Evolutionary conservation across 2,797 vertebrate species (phyloP).

Genomic region (Squalus acanthias): DNA sequence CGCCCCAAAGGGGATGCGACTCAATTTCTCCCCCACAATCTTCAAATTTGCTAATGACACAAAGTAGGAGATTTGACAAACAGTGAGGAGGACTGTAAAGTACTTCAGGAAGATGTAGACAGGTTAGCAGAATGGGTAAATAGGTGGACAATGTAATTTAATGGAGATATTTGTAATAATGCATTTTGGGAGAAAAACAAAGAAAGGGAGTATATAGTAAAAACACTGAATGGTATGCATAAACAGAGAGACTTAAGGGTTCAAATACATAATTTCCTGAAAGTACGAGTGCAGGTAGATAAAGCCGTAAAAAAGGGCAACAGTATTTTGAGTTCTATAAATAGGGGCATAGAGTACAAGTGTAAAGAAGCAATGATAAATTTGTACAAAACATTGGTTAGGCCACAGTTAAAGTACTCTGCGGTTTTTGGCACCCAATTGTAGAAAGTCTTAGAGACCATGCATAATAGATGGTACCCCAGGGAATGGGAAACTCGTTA

Average conservation of each 20-base stretch:
- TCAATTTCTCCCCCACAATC: background rate
- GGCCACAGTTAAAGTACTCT: background rate
- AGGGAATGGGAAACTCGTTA: background rate
- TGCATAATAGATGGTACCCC: background rate
- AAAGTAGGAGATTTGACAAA: background rate
- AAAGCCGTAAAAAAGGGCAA: background rate
- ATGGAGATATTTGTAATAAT: background rate
- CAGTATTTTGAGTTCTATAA: background rate
- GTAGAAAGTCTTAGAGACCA: background rate
- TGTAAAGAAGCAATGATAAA: background rate
- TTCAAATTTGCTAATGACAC: background rate
- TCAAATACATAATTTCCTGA: background rate
- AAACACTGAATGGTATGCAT: background rate
- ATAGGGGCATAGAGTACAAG: background rate
- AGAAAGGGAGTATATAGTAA: background rate
- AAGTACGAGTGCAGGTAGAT: background rate
- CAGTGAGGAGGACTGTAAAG: background rate
- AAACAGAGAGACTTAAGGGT: background rate
- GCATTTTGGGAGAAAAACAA: background rate
- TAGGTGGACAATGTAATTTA: background rate
- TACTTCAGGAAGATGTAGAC: background rate
- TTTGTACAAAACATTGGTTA: background rate
- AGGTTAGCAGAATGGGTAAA: background rate
- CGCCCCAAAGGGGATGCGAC: too few species aligned
- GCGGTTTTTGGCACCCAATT: background rate